Conservation (phyloP, 2,797 vertebrate species). For the Sorex maritimensis region DNA sequence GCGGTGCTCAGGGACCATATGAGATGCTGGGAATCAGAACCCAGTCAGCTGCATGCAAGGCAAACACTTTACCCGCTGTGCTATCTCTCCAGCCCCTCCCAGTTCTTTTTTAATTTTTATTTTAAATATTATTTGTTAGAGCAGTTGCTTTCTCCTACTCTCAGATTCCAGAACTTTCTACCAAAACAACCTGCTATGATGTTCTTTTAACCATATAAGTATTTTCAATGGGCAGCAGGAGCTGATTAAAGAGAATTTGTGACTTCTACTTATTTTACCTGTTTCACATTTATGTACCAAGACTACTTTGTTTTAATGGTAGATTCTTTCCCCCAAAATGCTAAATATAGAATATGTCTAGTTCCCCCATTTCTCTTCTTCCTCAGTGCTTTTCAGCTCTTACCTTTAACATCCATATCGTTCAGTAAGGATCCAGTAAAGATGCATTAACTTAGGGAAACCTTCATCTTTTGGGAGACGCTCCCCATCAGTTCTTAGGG, state of each 20-base stretch:
- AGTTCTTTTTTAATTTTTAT: too few relatives aligned
- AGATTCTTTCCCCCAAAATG: background rate
- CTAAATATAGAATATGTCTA: conserved; percentile 1
- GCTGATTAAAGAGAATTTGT: background rate
- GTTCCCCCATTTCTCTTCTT: background rate
- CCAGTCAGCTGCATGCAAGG: too few relatives aligned
- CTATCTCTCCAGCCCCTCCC: too few relatives aligned
- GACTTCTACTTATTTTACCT: conserved; percentile 13
- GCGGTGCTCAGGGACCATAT: too few relatives aligned
- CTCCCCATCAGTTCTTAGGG: too few relatives aligned
- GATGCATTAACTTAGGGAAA: background rate
- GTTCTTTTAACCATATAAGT: background rate
- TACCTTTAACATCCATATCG: conserved; percentile 43
- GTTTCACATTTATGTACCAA: background rate
- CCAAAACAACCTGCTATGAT: too few relatives aligned
- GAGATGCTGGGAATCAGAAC: too few relatives aligned
- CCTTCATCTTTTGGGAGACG: too few relatives aligned
- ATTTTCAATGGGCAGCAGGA: background rate
- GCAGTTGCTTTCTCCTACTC: too few relatives aligned
- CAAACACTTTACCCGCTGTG: too few relatives aligned
- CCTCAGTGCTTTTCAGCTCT: background rate
- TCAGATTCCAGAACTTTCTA: too few relatives aligned
- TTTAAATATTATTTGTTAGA: too few relatives aligned
- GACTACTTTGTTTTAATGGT: background rate
- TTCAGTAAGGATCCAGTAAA: background rate